These are phyloP conservation scores for Bostrychus sinensis DNA, from an alignment of 2,113 vertebrate genomes.

Conservation along the genomic window DNA sequence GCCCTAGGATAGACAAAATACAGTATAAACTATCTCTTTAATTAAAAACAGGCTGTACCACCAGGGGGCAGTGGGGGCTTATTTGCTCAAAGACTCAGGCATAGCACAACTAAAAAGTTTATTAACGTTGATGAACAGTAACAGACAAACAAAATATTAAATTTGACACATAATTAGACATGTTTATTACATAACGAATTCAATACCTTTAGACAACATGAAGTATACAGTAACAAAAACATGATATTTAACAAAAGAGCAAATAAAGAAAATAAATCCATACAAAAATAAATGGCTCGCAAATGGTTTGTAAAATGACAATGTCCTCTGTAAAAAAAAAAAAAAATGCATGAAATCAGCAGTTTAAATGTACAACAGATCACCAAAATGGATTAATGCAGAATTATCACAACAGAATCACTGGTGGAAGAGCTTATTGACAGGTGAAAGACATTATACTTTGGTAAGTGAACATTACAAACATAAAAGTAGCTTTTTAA, in stretches of 20 bases:
- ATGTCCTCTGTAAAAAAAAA: slow-evolving; percentile 56
- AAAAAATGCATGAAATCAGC: slow-evolving; percentile 52
- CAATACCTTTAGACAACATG: slow-evolving; percentile 51
- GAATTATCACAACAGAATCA: slow-evolving; percentile 19
- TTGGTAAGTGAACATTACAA: neutral
- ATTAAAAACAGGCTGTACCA: too few relatives aligned
- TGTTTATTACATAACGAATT: slow-evolving; percentile 69
- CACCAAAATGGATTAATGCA: slow-evolving; percentile 43
- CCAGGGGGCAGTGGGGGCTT: slow-evolving; percentile 35
- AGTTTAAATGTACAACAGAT: slow-evolving; percentile 44
- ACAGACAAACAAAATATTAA: neutral
- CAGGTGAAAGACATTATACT: neutral
- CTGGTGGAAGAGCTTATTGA: neutral
- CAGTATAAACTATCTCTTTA: too few relatives aligned
- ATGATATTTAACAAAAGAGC: slow-evolving; percentile 38
- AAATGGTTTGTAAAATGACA: slow-evolving; percentile 62
- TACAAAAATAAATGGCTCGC: slow-evolving; percentile 76
- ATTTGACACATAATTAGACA: slow-evolving; percentile 60
- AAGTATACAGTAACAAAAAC: slow-evolving; percentile 60
- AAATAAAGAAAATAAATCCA: slow-evolving; percentile 55
- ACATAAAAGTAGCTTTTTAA: neutral
- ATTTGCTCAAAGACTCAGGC: neutral
- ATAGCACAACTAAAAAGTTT: too few relatives aligned
- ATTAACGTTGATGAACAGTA: too few relatives aligned
- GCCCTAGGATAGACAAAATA: too few relatives aligned